Conservation (phyloP, 2,888 invertebrate species). For the Hirudinaria manillensis region DNA sequence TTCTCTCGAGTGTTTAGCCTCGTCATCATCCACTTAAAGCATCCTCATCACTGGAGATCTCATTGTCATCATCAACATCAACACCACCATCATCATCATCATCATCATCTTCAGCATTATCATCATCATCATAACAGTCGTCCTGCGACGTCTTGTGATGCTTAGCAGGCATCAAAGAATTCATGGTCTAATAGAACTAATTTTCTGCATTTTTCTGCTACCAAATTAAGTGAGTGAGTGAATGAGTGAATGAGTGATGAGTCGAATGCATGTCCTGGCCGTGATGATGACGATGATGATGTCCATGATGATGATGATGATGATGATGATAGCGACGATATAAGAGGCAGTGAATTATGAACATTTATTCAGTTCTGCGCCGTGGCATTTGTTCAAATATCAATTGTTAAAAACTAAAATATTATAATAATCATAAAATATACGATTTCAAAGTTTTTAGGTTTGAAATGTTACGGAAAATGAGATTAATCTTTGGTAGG, state of each 20-base stretch:
- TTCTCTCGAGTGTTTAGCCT: too few relatives aligned
- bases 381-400: neutral
- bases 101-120: neutral
- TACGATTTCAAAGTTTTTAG: too few relatives aligned
- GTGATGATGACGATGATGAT: neutral
- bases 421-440: too few relatives aligned
- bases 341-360: neutral
- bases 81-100: conserved; percentile 6
- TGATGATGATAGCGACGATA: conserved; percentile 11
- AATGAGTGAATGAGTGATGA: too few relatives aligned
- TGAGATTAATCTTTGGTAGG: too few relatives aligned
- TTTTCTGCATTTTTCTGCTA: too few relatives aligned
- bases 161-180: too few relatives aligned
- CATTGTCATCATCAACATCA: conserved; percentile 6
- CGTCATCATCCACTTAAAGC: too few relatives aligned
- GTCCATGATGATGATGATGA: neutral
- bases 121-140: neutral
- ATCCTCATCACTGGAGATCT: neutral
- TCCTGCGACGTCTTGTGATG: neutral
- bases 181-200: too few relatives aligned
- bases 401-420: too few relatives aligned
- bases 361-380: neutral
- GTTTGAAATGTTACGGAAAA: too few relatives aligned
- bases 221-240: too few relatives aligned
- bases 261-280: neutral